Evolutionary conservation across 2,113 vertebrate genomes (phyloP), one percentile per base, ranked within the genome.

Genomic region (Mesoclemmys tuberculata): DNA sequence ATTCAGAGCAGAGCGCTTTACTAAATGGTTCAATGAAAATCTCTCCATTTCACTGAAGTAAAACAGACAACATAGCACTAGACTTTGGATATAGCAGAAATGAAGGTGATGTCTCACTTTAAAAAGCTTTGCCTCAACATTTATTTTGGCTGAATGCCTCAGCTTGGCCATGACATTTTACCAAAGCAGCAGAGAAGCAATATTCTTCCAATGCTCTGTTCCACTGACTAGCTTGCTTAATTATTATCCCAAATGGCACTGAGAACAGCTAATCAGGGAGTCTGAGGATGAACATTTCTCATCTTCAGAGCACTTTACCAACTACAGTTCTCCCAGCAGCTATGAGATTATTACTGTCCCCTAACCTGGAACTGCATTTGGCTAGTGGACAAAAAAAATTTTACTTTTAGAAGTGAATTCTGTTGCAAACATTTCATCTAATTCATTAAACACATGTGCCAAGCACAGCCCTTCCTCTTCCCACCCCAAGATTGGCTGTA

Each of bases 61-160:
- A 41, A 80, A 38, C 52, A 89, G 90, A 35, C 10, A 93, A 88
- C 86, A 92, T 29, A 82, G 68, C 18, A 38, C 80, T 75, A 82
- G 91, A 21, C 51, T 93, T 88, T 49, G 35, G 48, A 58, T 82
- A 44, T 4, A 80, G 19, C 9, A 82, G 68, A 90, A 81, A 93
- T 81, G 68, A 91, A 87, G 82, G 26, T 55, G 27, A 68, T 80
- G 22, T 10, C 84, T 52, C 38, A 56, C 48, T 86, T 93, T 46
- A 88, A n/a, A 13, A 88, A 87, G 29, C 49, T 92, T 84, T 93
- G 46, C 49, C 35, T 92, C n/a, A 85, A 84, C 11, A 74, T 27
- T 87, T 81, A n/a, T 74, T 93, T 90, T 90, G 48, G 52, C 44
- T 71, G 82, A 90, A 87, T 94, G 52, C 22, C 26, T 90, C 56